These are phyloP conservation scores for Lanistes nyassanus DNA, from an alignment of 1,140 invertebrate species.

Conservation along the genomic window DNA sequence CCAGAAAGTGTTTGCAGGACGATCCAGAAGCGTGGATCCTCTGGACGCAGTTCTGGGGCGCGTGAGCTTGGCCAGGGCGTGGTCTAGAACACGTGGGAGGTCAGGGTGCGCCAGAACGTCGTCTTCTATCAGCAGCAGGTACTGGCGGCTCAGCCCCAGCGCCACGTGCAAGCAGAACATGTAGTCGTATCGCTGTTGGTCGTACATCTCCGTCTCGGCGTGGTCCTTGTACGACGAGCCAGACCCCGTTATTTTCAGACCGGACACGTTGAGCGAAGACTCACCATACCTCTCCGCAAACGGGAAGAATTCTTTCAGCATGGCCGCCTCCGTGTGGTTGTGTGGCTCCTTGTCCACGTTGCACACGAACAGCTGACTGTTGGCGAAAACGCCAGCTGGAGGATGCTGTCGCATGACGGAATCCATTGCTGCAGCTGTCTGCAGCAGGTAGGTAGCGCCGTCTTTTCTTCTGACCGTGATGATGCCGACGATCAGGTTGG, in stretches of 20 bases:
- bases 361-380: slow-evolving; percentile 35
- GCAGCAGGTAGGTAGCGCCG: slow-evolving; percentile 28
- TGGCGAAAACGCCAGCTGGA: slow-evolving; percentile 4
- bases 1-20: slow-evolving; percentile 9
- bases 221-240: background rate
- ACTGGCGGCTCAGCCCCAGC: slow-evolving; percentile 19
- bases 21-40: slow-evolving; percentile 4
- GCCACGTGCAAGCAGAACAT: slow-evolving; percentile 39
- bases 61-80: slow-evolving; percentile 19
- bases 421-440: slow-evolving; percentile 32
- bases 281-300: slow-evolving; percentile 33
- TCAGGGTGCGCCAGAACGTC: slow-evolving; percentile 38
- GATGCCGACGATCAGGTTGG: slow-evolving; percentile 1
- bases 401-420: slow-evolving; percentile 26
- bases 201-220: slow-evolving; percentile 3
- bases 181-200: slow-evolving; percentile 36
- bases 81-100: slow-evolving; percentile 29
- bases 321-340: slow-evolving; percentile 28
- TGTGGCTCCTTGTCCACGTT: slow-evolving; percentile 37
- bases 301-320: slow-evolving; percentile 32
- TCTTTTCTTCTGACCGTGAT: slow-evolving; percentile 4
- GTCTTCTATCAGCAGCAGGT: slow-evolving; percentile 42
- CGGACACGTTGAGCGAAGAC: background rate
- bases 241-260: slow-evolving; percentile 10
- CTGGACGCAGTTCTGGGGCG: no score